Evolutionary conservation across 2,888 invertebrate species (phyloP).

Genomic region (Osmoderma eremita): DNA sequence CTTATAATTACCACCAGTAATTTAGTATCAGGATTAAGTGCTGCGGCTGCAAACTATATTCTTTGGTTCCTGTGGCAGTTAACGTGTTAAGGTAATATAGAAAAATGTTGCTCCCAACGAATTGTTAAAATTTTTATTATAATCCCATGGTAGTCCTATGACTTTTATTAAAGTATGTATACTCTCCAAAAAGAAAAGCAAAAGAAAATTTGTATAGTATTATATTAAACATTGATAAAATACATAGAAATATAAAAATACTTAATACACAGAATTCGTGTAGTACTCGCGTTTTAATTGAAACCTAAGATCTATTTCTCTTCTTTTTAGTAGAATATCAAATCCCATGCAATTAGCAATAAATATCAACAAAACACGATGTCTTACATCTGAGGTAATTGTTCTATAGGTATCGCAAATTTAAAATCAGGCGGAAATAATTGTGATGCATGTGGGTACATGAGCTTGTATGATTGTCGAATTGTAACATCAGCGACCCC

Average conservation of each 20-base stretch:
- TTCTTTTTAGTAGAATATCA: constrained; percentile 14
- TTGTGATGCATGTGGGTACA: constrained; percentile 92
- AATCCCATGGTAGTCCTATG: too few species aligned
- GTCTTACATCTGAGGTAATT: constrained; percentile 83
- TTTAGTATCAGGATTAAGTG: too few species aligned
- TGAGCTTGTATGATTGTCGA: constrained; percentile 94
- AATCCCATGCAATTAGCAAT: constrained; percentile 28
- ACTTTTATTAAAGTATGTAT: not conserved
- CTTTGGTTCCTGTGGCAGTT: too few species aligned
- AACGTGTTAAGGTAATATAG: not conserved
- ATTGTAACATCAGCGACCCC: constrained; percentile 99
- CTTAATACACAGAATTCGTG: constrained; percentile 19
- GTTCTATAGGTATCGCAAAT: constrained; percentile 93
- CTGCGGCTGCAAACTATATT: too few species aligned
- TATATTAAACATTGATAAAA: constrained; percentile 25
- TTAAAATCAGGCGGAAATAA: constrained; percentile 97
- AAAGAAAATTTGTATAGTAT: constrained; percentile 17
- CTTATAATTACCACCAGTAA: too few species aligned
- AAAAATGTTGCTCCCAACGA: too few species aligned
- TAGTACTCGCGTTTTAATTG: constrained; percentile 8
- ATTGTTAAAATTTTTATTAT: too few species aligned
- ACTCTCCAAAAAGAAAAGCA: not conserved
- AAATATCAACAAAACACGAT: constrained; percentile 23
- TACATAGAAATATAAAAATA: constrained; percentile 39
- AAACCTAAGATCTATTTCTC: constrained; percentile 3